Percentiles rank a stretch among this genome's conserved stretches.
Conservation (phyloP, 1,140 invertebrate species). For the Dreissena polymorpha region DNA sequence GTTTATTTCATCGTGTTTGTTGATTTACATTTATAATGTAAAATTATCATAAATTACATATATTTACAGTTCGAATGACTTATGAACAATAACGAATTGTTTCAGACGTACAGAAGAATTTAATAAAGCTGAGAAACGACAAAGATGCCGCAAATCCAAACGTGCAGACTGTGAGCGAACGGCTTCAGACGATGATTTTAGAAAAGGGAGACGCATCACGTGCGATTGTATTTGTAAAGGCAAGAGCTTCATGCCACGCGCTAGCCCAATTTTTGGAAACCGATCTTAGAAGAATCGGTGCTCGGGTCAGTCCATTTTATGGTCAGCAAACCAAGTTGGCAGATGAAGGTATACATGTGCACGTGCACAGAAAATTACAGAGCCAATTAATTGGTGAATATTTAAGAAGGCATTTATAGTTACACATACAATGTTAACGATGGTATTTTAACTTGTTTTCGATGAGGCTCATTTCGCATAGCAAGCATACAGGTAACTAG, state of each 20-base stretch:
- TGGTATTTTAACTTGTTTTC: neutral
- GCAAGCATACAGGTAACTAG: neutral
- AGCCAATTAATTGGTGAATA: neutral
- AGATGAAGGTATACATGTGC: conserved; percentile 8
- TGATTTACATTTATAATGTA: neutral
- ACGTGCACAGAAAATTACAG: neutral
- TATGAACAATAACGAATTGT: neutral
- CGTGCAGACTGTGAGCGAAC: conserved; percentile 7
- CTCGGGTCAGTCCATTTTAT: conserved; percentile 1
- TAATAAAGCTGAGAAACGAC: neutral
- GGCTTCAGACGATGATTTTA: neutral
- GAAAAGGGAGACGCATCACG: conserved; percentile 17
- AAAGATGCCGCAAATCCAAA: conserved; percentile 22
- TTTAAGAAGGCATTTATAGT: neutral
- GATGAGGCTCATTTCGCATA: neutral
- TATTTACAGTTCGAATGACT: neutral
- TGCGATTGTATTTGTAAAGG: conserved; percentile 48
- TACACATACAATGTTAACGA: neutral
- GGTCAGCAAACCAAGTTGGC: conserved; percentile 5
- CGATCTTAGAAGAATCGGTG: neutral
- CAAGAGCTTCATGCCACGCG: conserved; percentile 29
- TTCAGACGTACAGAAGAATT: conserved; percentile 19
- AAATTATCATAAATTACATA: too few species aligned
- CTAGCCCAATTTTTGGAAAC: conserved; percentile 24
- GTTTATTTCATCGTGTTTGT: neutral